Conservation (phyloP, 2,888 invertebrate species). For the Seira musarum region DNA sequence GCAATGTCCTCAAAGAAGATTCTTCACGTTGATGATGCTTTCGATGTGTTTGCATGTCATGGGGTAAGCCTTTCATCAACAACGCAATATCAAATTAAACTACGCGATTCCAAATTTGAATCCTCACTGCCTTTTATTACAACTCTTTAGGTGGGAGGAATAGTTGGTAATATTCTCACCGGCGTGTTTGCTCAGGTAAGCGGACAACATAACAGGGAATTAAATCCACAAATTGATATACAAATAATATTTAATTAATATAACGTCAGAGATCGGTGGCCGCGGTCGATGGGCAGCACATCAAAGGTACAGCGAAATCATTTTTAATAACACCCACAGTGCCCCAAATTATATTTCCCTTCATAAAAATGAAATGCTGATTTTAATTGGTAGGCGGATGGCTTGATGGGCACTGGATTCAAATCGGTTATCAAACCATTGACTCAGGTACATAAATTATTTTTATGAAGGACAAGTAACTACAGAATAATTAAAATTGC, state of each 20-base stretch:
- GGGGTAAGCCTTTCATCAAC: too few relatives aligned
- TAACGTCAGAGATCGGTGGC: conserved; percentile 57
- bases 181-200: conserved; percentile 68
- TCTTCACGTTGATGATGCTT: conserved; percentile 62
- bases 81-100: too few relatives aligned
- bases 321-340: too few relatives aligned
- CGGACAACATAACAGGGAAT: too few relatives aligned
- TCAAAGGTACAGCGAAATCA: conserved; percentile 36
- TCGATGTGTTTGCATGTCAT: conserved; percentile 67
- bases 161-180: conserved; percentile 63
- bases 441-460: conserved; percentile 15
- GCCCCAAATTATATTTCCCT: background rate
- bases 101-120: too few relatives aligned
- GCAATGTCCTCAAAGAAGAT: conserved; percentile 59
- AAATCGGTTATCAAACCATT: conserved; percentile 58
- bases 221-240: too few relatives aligned
- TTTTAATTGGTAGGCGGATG: conserved; percentile 52
- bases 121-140: too few relatives aligned
- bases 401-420: conserved; percentile 65
- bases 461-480: background rate
- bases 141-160: conserved; percentile 12
- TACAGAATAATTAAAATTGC: background rate
- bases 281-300: conserved; percentile 59
- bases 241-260: too few relatives aligned
- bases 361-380: too few relatives aligned